Conservation (phyloP, 2,797 vertebrate species). For the Cuniculus paca region DNA sequence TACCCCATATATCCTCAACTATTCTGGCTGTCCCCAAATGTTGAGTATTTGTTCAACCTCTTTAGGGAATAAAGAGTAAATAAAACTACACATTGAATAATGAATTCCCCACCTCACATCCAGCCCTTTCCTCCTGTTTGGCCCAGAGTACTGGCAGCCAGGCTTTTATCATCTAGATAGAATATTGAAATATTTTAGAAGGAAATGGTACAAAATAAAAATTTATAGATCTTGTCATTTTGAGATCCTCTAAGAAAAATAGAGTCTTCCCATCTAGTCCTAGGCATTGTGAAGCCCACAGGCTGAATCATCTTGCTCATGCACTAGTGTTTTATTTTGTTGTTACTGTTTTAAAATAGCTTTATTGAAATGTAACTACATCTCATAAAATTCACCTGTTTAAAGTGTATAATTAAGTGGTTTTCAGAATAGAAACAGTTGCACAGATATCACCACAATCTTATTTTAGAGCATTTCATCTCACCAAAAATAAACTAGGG, state of each 20-base stretch:
- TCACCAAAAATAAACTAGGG: not conserved
- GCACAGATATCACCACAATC: not conserved
- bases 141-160: not conserved
- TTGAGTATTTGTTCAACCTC: not conserved
- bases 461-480: constrained; percentile 6
- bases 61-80: not conserved
- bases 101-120: not conserved
- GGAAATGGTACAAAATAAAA: not conserved
- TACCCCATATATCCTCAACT: not conserved
- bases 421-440: constrained; percentile 12
- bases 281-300: not conserved
- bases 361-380: not conserved
- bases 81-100: not conserved
- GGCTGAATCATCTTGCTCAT: not conserved
- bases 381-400: constrained; percentile 3
- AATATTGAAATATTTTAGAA: constrained; percentile 15
- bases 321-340: not conserved
- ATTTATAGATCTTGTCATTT: not conserved
- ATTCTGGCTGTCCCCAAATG: not conserved
- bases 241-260: not conserved
- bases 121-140: not conserved
- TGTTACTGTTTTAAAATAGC: constrained; percentile 16
- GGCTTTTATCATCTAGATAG: not conserved
- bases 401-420: not conserved
- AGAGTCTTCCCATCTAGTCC: not conserved